Percentiles rank a stretch among this genome's conserved stretches.
Conservation (phyloP, 30 jellyfish, hydroid and myxozoan species). For the Turritopsis rubra region DNA sequence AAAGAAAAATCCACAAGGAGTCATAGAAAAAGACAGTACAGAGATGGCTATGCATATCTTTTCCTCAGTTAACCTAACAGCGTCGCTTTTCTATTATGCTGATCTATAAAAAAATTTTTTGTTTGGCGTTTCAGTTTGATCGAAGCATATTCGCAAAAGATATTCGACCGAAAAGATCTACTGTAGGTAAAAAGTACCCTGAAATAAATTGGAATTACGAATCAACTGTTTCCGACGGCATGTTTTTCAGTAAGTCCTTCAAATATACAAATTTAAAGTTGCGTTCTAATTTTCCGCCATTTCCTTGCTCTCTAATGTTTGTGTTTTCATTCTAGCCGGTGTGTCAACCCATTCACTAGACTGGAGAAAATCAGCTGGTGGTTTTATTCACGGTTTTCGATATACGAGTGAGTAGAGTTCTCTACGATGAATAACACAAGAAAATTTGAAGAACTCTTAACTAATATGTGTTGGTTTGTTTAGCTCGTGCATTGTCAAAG, state of each 20-base stretch:
- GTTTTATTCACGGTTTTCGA: slow-evolving; percentile 91
- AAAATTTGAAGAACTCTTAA: not conserved
- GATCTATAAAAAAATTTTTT: not conserved
- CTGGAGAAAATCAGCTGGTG: slow-evolving; percentile 93
- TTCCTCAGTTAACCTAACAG: no score
- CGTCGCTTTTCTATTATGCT: no score
- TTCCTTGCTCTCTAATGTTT: not conserved
- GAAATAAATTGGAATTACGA: slow-evolving; percentile 50
- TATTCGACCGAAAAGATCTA: slow-evolving; percentile 39
- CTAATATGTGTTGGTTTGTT: not conserved
- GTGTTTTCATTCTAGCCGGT: slow-evolving; percentile 60
- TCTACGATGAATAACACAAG: no score
- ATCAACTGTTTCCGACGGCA: slow-evolving; percentile 47
- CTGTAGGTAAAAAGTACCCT: slow-evolving; percentile 55
- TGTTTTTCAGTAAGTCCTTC: slow-evolving; percentile 65
- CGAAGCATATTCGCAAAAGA: slow-evolving; percentile 51
- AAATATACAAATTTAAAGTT: no score
- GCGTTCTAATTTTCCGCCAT: not conserved
- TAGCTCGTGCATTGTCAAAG: slow-evolving; percentile 81
- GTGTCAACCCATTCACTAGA: slow-evolving; percentile 79
- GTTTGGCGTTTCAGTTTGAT: slow-evolving; percentile 53
- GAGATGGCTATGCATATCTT: no score
- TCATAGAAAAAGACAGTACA: no score
- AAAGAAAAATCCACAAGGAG: no score
- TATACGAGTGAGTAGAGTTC: slow-evolving; percentile 62